Percentiles rank a stretch among this genome's conserved stretches.
phyloP scores from a whole-genome alignment of 1,140 invertebrate species.

The Akabosia matsudoensis region DNA sequence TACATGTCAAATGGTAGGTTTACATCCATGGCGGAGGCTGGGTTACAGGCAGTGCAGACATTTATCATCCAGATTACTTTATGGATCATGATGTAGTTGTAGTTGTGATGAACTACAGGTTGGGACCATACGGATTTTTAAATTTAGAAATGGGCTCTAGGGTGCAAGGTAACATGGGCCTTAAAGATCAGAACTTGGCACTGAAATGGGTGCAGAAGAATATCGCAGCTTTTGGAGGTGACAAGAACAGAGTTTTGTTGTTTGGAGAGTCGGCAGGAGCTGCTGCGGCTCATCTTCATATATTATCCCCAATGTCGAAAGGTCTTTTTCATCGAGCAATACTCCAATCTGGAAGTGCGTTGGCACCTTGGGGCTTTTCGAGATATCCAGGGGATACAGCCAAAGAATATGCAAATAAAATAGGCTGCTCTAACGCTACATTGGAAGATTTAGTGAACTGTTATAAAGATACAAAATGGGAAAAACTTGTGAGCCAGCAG shows the following conservation, averaged over 20 bases:
- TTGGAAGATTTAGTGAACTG: neutral
- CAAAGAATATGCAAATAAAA: neutral
- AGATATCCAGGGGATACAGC: neutral
- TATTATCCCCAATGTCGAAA: neutral
- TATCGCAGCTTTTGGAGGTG: neutral
- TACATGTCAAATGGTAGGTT: neutral
- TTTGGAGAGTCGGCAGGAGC: conserved; percentile 4
- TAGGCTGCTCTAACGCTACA: neutral
- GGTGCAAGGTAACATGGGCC: neutral
- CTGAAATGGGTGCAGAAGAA: neutral
- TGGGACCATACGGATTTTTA: conserved; percentile 52
- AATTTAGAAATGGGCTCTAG: neutral
- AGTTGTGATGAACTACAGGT: neutral
- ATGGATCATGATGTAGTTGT: conserved; percentile 2
- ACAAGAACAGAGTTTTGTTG: neutral
- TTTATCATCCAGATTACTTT: neutral
- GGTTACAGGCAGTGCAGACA: neutral
- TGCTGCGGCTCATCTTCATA: neutral
- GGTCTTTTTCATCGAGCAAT: neutral
- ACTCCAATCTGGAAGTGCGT: neutral
- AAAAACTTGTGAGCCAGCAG: neutral
- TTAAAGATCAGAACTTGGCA: neutral
- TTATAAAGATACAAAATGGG: neutral
- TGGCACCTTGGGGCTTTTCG: neutral
- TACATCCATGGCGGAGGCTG: neutral